Conservation (phyloP, 2,888 invertebrate genomes). For the Barypeithes pellucidus region DNA sequence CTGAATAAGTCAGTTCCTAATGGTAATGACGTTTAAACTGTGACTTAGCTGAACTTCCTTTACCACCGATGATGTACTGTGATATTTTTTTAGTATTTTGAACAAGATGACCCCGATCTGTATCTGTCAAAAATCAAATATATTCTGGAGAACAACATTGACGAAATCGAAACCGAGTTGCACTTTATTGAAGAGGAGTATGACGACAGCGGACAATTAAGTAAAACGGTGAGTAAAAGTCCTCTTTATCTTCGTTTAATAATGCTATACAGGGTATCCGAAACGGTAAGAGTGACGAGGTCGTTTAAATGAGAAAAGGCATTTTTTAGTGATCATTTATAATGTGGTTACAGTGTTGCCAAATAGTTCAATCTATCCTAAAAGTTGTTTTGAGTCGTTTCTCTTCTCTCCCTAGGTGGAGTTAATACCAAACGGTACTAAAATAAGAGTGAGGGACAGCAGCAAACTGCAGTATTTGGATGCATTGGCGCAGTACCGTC, state of each 20-base stretch:
- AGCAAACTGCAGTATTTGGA: slow-evolving; percentile 90
- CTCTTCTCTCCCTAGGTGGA: too few relatives aligned
- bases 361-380: too few relatives aligned
- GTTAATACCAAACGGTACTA: slow-evolving; percentile 87
- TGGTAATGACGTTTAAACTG: too few relatives aligned
- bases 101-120: slow-evolving; percentile 95
- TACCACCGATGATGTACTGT: background rate
- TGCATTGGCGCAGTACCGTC: slow-evolving; percentile 89
- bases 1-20: too few relatives aligned
- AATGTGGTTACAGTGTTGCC: too few relatives aligned
- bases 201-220: slow-evolving; percentile 82
- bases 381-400: too few relatives aligned
- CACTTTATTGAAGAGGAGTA: slow-evolving; percentile 94
- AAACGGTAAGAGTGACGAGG: too few relatives aligned
- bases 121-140: slow-evolving; percentile 95
- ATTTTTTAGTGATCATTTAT: too few relatives aligned
- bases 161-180: slow-evolving; percentile 84
- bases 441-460: slow-evolving; percentile 81
- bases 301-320: too few relatives aligned
- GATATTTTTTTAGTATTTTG: slow-evolving; percentile 82
- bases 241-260: too few relatives aligned
- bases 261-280: too few relatives aligned
- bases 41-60: too few relatives aligned
- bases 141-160: slow-evolving; percentile 92
- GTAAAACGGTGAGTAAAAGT: slow-evolving; percentile 73